Percentiles rank a stretch among this genome's conserved stretches.
phyloP scores from a whole-genome alignment of 2,797 vertebrate species.

The Micromesistius poutassou region DNA sequence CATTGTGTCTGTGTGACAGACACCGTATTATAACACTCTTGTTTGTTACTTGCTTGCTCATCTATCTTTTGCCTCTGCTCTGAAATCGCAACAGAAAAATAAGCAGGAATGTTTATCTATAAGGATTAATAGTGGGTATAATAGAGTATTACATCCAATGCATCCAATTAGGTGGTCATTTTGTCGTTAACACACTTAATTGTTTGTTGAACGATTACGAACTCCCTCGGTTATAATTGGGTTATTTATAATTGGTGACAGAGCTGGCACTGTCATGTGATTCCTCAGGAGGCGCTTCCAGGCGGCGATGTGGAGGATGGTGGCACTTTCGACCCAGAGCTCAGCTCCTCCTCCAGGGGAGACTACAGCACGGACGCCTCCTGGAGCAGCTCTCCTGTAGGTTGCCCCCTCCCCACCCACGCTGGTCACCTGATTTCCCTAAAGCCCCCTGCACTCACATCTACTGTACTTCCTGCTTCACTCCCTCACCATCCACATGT shows the following conservation, averaged over 20 bases:
- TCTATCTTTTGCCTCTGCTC: not conserved
- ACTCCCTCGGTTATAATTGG: not conserved
- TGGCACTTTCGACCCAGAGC: slow-evolving; percentile 67
- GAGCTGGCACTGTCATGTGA: slow-evolving; percentile 20
- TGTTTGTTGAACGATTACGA: not conserved
- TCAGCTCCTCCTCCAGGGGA: slow-evolving; percentile 60
- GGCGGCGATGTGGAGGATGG: slow-evolving; percentile 78
- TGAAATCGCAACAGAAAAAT: not conserved
- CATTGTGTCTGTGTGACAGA: slow-evolving; percentile 60
- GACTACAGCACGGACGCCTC: slow-evolving; percentile 78
- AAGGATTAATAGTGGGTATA: not conserved
- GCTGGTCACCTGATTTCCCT: not conserved
- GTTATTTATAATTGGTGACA: slow-evolving; percentile 8
- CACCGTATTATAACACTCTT: slow-evolving; percentile 23
- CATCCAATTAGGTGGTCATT: not conserved
- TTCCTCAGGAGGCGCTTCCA: slow-evolving; percentile 68
- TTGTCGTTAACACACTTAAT: not conserved
- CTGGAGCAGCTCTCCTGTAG: slow-evolving; percentile 81
- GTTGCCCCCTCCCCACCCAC: slow-evolving; percentile 37
- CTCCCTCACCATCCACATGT: not conserved
- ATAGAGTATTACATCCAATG: not conserved
- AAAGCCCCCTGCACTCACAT: not conserved
- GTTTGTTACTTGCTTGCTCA: too few relatives aligned
- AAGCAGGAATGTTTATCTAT: not conserved
- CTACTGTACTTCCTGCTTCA: not conserved